phyloP scores from a whole-genome alignment of 2,113 vertebrate species.

The Hyperoodon ampullatus region DNA sequence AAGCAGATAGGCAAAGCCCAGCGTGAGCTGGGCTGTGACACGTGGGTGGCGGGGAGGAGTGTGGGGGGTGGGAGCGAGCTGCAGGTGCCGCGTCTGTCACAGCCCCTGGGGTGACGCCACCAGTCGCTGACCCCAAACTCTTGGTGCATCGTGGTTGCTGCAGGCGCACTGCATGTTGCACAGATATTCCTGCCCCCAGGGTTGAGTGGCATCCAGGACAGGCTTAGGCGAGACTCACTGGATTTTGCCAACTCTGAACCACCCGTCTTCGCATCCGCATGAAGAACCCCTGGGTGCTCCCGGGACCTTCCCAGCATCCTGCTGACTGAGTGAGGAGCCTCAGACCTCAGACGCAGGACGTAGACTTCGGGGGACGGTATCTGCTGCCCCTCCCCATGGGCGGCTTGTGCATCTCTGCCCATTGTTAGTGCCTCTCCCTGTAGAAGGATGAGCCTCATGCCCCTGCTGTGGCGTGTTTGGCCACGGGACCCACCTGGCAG shows the following conservation, averaged over 20 bases:
- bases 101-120: neutral
- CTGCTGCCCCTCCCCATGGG: neutral
- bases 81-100: accelerated
- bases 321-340: neutral
- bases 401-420: neutral
- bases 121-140: neutral
- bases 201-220: neutral
- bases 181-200: neutral
- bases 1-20: neutral
- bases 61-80: accelerated
- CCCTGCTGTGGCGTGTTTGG: neutral
- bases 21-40: neutral
- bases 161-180: accelerated
- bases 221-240: neutral
- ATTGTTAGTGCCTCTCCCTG: too few relatives aligned
- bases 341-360: neutral
- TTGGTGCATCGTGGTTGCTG: accelerated
- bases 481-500: too few relatives aligned
- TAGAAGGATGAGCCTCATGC: neutral
- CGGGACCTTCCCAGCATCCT: neutral
- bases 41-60: accelerated
- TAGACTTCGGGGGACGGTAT: neutral
- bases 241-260: neutral
- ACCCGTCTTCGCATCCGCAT: neutral
- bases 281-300: neutral